phyloP scores from a whole-genome alignment of 2,888 invertebrate genomes.

The Oasisia sp. region DNA sequence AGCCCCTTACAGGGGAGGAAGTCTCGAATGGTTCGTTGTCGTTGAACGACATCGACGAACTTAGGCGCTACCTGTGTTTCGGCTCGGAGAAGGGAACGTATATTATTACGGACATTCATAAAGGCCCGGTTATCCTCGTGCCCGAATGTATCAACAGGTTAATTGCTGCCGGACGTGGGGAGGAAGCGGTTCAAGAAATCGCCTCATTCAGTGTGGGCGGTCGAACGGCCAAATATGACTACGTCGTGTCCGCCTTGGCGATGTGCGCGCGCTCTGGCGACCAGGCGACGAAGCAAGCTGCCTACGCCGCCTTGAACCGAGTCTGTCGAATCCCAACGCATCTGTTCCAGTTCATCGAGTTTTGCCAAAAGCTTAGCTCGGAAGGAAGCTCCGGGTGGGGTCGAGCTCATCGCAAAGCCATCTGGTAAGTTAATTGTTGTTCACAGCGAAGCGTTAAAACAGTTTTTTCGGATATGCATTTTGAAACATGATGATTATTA shows the following conservation, averaged over 20 bases:
- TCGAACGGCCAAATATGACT: conserved; percentile 63
- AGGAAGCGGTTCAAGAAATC: conserved; percentile 57
- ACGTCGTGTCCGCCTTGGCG: conserved; percentile 74
- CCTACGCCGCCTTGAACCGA: conserved; percentile 70
- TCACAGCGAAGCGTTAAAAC: neutral
- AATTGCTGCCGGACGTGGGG: conserved; percentile 56
- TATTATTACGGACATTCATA: conserved; percentile 41
- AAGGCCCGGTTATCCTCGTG: conserved; percentile 53
- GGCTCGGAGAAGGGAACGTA: conserved; percentile 62
- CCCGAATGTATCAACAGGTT: conserved; percentile 55
- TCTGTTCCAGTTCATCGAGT: conserved; percentile 74
- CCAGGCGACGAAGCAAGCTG: conserved; percentile 68
- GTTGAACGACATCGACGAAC: conserved; percentile 56
- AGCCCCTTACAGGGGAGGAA: neutral
- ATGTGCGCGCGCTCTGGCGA: conserved; percentile 69
- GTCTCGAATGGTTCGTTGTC: conserved; percentile 33
- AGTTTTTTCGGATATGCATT: too few species aligned
- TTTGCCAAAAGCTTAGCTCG: conserved; percentile 68
- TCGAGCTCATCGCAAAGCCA: conserved; percentile 73
- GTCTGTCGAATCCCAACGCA: conserved; percentile 75
- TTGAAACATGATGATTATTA: too few species aligned
- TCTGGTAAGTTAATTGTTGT: conserved; percentile 63
- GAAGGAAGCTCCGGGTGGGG: conserved; percentile 69
- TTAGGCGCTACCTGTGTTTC: conserved; percentile 63
- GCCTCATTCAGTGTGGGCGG: conserved; percentile 58